These are phyloP conservation scores for Dreissena polymorpha DNA, from an alignment of 1,140 invertebrate species.

Conservation along the genomic window DNA sequence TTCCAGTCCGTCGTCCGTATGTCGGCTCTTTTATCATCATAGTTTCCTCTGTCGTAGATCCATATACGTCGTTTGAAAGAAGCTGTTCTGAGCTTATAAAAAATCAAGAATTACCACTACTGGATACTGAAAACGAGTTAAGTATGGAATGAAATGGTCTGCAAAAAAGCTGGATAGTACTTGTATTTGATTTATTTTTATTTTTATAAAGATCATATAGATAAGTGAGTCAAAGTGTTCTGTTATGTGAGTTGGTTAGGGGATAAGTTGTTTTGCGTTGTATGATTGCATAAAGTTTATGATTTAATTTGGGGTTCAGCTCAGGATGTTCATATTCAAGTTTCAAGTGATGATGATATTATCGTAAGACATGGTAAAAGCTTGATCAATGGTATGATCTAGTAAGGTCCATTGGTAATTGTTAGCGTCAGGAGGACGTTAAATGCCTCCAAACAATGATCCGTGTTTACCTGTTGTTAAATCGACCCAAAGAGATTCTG, in stretches of 20 bases:
- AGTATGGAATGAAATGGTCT: constrained; percentile 21
- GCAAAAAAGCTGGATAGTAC: constrained; percentile 13
- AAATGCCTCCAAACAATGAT: constrained; percentile 15
- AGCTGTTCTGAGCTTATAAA: not conserved
- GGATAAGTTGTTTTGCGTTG: constrained; percentile 11
- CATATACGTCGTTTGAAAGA: constrained; percentile 24
- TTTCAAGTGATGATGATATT: constrained; percentile 11
- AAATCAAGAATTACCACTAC: not conserved
- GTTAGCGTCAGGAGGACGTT: constrained; percentile 19
- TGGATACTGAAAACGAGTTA: constrained; percentile 23
- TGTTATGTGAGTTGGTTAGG: constrained; percentile 12
- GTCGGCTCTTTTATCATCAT: not conserved
- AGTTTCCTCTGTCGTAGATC: constrained; percentile 11
- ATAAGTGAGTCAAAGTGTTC: constrained; percentile 21
- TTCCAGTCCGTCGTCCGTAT: constrained; percentile 2
- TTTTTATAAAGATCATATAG: constrained; percentile 15
- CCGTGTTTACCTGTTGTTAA: not conserved
- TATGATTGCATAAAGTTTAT: constrained; percentile 3
- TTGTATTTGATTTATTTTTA: too few relatives aligned
- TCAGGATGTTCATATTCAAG: constrained; percentile 14
- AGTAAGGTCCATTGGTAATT: not conserved
- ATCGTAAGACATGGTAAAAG: not conserved
- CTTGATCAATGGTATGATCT: constrained; percentile 21
- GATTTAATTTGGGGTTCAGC: not conserved
- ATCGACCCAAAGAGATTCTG: constrained; percentile 22